Conservation (phyloP, 2,797 vertebrate species). For the Argentina silus region DNA sequence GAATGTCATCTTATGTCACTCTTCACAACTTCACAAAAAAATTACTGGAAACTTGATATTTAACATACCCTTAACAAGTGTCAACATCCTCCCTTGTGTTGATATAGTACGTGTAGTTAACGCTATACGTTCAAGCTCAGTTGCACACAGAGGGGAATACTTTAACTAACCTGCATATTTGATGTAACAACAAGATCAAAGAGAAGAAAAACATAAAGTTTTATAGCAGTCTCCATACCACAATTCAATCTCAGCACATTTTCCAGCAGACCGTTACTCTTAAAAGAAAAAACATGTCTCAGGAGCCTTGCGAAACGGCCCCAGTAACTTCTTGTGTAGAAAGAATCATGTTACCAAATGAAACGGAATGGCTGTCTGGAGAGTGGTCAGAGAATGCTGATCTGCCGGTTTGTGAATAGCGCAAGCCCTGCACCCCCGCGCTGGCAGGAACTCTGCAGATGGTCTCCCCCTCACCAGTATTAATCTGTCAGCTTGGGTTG, state of each 20-base stretch:
- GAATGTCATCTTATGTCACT: neutral
- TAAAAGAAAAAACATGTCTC: slow-evolving; percentile 53
- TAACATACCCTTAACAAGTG: slow-evolving; percentile 4
- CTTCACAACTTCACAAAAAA: neutral
- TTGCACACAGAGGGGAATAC: slow-evolving; percentile 6
- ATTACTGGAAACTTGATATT: slow-evolving; percentile 20
- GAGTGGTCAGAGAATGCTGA: slow-evolving; percentile 57
- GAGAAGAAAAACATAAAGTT: slow-evolving; percentile 21
- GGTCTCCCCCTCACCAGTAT: slow-evolving; percentile 52
- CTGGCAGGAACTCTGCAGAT: slow-evolving; percentile 63
- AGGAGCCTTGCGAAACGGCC: slow-evolving; percentile 21
- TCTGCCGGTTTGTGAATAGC: slow-evolving; percentile 40
- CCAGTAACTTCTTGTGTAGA: slow-evolving; percentile 28
- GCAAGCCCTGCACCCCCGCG: slow-evolving; percentile 20
- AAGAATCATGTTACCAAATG: slow-evolving; percentile 49
- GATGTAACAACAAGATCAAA: slow-evolving; percentile 31
- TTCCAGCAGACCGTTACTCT: slow-evolving; percentile 47
- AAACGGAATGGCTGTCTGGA: slow-evolving; percentile 40
- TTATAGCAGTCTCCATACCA: slow-evolving; percentile 27
- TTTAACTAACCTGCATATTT: slow-evolving; percentile 30
- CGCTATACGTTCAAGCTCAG: neutral
- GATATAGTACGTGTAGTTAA: slow-evolving; percentile 1
- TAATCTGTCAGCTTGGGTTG: slow-evolving; percentile 68
- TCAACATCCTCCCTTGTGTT: slow-evolving; percentile 3
- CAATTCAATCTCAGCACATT: slow-evolving; percentile 47